Evolutionary conservation across 1,140 invertebrate species (phyloP).

Genomic region (Liolophura sinensis): DNA sequence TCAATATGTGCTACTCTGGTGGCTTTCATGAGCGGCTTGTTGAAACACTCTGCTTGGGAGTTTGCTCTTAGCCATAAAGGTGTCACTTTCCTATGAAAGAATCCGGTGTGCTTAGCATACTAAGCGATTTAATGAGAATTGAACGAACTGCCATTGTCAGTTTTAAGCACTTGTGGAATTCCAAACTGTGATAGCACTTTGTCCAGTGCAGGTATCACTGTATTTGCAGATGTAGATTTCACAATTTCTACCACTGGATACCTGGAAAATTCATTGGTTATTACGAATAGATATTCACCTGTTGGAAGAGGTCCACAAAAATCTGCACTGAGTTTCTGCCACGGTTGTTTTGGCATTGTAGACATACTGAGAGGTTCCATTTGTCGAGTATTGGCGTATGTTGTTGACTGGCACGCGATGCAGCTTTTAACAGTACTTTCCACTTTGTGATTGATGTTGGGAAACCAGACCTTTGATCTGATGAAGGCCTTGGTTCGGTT

Average conservation of each 20-base stretch:
- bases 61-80: constrained; percentile 31
- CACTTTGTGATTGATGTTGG: constrained; percentile 8
- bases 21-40: constrained; percentile 29
- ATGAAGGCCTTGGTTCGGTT: not conserved
- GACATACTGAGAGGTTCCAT: too few relatives aligned
- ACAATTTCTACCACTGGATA: too few relatives aligned
- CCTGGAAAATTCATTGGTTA: too few relatives aligned
- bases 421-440: not conserved
- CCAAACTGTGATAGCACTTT: constrained; percentile 21
- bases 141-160: constrained; percentile 26
- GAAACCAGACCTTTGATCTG: constrained; percentile 10
- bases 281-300: too few relatives aligned
- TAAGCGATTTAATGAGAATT: constrained; percentile 12
- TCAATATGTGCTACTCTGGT: constrained; percentile 23
- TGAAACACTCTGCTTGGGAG: constrained; percentile 31
- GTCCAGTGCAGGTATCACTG: constrained; percentile 17
- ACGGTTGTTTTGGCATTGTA: too few relatives aligned
- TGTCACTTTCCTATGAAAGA: constrained; percentile 21
- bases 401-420: too few relatives aligned
- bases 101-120: constrained; percentile 15
- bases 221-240: constrained; percentile 18
- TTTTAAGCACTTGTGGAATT: constrained; percentile 19
- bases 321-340: too few relatives aligned
- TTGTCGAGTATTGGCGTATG: too few relatives aligned
- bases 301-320: too few relatives aligned